Percentiles rank a stretch among this genome's conserved stretches.
Evolutionary conservation across 2,113 vertebrate species (phyloP).

Genomic region (Siphamia tubifer): DNA sequence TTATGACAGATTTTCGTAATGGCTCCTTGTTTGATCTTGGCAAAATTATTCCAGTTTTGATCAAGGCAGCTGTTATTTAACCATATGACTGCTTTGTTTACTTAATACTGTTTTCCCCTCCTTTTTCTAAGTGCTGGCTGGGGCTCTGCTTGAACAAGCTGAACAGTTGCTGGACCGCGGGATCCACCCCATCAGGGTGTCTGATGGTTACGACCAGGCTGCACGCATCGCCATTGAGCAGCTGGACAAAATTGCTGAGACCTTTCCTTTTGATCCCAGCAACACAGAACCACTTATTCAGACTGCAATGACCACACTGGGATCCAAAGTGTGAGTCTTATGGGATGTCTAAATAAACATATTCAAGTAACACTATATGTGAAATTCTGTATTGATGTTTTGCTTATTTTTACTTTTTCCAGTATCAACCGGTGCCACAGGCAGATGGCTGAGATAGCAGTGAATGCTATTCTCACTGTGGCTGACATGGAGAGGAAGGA

Average conservation of each 20-base stretch:
- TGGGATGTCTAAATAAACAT: too few relatives aligned
- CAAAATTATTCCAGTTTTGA: not conserved
- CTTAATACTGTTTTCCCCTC: not conserved
- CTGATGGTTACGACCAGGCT: conserved; percentile 95
- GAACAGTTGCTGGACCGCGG: conserved; percentile 94
- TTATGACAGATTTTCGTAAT: too few relatives aligned
- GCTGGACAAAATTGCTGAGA: conserved; percentile 92
- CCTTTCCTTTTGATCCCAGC: conserved; percentile 86
- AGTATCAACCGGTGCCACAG: conserved; percentile 98
- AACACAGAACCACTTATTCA: conserved; percentile 92
- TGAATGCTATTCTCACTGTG: conserved; percentile 92
- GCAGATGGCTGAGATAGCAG: conserved; percentile 98
- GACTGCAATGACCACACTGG: conserved; percentile 96
- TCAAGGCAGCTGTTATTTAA: not conserved
- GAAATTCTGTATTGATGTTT: not conserved
- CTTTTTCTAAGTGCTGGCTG: conserved; percentile 86
- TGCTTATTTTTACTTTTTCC: not conserved
- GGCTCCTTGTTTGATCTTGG: not conserved
- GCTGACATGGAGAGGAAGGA: conserved; percentile 97
- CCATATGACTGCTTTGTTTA: not conserved
- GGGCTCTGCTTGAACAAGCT: conserved; percentile 92
- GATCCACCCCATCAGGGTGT: conserved; percentile 95
- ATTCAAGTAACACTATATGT: not conserved
- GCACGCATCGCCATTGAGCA: conserved; percentile 88
- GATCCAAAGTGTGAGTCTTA: conserved; percentile 93